Evolutionary conservation across 2,113 vertebrate species (phyloP).

Genomic region (Clarias magur): DNA sequence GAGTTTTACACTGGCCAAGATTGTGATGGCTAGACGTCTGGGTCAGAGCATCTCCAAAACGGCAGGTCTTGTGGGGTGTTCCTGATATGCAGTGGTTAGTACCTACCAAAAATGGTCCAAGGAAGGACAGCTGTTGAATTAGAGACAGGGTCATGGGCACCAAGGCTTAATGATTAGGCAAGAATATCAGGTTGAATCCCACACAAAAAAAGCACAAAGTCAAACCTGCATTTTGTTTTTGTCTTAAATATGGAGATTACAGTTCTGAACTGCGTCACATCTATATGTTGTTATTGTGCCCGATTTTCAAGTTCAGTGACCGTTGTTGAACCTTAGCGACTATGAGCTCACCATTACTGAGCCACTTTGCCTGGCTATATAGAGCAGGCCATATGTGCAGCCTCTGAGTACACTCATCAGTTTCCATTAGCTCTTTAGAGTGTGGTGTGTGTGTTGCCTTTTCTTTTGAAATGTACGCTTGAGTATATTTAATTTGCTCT

Average conservation of each 20-base stretch:
- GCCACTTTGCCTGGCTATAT: constrained; percentile 20
- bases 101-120: no score
- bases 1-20: no score
- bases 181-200: no score
- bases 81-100: no score
- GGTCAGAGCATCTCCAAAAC: no score
- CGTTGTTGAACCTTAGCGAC: constrained; percentile 2
- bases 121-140: no score
- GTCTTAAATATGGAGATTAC: background rate
- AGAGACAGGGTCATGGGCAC: no score
- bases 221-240: background rate
- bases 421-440: constrained; percentile 22
- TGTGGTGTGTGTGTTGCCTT: constrained; percentile 10
- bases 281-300: background rate
- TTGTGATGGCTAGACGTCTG: no score
- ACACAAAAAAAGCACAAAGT: no score
- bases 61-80: no score
- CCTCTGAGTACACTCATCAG: constrained; percentile 26
- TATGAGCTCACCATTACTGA: constrained; percentile 31
- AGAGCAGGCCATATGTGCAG: constrained; percentile 34
- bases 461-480: background rate
- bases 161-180: no score
- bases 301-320: constrained; percentile 5
- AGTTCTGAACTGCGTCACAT: background rate
- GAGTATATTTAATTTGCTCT: background rate